These are phyloP conservation scores for Valencia hispanica DNA, from an alignment of 2,797 vertebrate species.

Conservation along the genomic window DNA sequence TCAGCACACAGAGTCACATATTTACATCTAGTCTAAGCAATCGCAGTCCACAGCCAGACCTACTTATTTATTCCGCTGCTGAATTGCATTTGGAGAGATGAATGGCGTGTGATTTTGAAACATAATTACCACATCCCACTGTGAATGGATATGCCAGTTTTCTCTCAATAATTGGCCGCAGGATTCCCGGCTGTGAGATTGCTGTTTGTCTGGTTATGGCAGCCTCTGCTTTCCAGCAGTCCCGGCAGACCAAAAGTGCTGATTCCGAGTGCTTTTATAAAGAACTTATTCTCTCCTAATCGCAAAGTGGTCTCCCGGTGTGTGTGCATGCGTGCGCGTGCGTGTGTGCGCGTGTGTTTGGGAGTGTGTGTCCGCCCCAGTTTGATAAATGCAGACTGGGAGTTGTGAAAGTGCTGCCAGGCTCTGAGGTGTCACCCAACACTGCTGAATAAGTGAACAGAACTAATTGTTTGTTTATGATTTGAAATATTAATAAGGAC, in stretches of 20 bases:
- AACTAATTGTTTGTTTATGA: slow-evolving; percentile 78
- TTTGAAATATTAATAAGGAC: slow-evolving; percentile 74
- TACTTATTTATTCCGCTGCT: slow-evolving; percentile 49
- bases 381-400: slow-evolving; percentile 81
- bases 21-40: slow-evolving; percentile 35
- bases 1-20: slow-evolving; percentile 13
- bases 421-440: slow-evolving; percentile 64
- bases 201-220: slow-evolving; percentile 69
- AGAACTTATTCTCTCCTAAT: slow-evolving; percentile 75
- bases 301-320: slow-evolving; percentile 68
- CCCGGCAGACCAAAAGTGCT: slow-evolving; percentile 65
- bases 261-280: slow-evolving; percentile 64
- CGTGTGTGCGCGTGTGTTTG: not conserved
- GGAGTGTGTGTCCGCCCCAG: slow-evolving; percentile 59
- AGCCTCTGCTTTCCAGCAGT: slow-evolving; percentile 59
- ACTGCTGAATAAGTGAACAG: slow-evolving; percentile 71
- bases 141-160: slow-evolving; percentile 53
- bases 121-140: slow-evolving; percentile 56
- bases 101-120: slow-evolving; percentile 53
- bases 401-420: slow-evolving; percentile 66
- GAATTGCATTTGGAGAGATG: slow-evolving; percentile 37
- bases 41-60: slow-evolving; percentile 17
- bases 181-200: slow-evolving; percentile 67
- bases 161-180: slow-evolving; percentile 54
- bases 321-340: slow-evolving; percentile 43